Evolutionary conservation across 2,888 invertebrate species (phyloP), one percentile per base, ranked within the genome.

Genomic region (Teleogryllus oceanicus): DNA sequence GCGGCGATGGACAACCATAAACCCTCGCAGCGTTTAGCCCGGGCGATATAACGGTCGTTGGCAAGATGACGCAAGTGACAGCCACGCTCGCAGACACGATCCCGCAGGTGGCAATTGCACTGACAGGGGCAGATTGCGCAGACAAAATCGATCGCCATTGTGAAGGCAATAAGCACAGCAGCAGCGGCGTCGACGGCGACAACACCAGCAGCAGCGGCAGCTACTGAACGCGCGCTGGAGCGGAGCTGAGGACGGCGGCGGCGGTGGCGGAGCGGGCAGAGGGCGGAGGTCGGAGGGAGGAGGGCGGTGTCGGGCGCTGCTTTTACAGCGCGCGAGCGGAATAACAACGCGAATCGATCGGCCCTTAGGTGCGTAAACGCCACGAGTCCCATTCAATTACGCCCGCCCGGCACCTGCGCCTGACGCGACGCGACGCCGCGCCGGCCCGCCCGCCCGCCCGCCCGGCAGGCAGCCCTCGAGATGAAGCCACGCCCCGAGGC

Each of bases 291-390:
- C 18, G 18, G 62, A 62, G 62, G 62, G 10, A 8, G 62, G n/a
- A 62, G 62, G 16, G 62, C 16, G 62, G n/a, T 62, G 62, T 62
- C n/a, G 10, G 62, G n/a, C n/a, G 62, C n/a, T 62, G n/a, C 62
- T 62, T 62, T n/a, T 16, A 62, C 62, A n/a, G 62, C n/a, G n/a
- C 62, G 62, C 13, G 62, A 62, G 13, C 13, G 62, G 62, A 62
- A 62, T 62, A 62, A 62, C 62, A 62, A 62, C 62, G 62, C n/a
- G 62, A 16, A 62, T 62, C 62, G 62, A 62, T 62, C 62, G 62
- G n/a, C 62, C 62, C 62, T 62, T 62, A 62, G 62, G 62, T 62
- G 62, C 62, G 62, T 62, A 62, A 62, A 62, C 62, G 62, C 62
- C 62, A 62, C 62, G 62, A 62, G 62, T 62, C 62, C 62, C 62